Conservation (phyloP, 2,888 invertebrate genomes). For the Plusia festucae region DNA sequence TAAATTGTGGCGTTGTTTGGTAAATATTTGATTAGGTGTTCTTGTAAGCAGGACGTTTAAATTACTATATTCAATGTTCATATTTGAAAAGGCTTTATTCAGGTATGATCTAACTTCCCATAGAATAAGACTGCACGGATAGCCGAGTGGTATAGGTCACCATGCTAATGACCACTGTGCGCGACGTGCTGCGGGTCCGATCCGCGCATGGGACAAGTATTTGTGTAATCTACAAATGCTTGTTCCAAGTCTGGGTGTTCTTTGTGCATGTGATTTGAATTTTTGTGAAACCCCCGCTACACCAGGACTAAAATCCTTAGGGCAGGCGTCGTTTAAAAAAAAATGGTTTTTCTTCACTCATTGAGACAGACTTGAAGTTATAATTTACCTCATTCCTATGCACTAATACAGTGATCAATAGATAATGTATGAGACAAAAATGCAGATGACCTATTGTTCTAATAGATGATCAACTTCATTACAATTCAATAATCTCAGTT, state of each 20-base stretch:
- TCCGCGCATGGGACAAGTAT: no score
- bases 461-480: constrained; percentile 39
- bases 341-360: not conserved
- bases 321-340: no score
- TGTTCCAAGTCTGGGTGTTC: no score
- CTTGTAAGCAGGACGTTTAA: constrained; percentile 24
- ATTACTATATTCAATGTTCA: not conserved
- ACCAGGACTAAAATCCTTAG: no score
- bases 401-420: constrained; percentile 28
- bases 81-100: no score
- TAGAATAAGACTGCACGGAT: no score
- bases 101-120: no score
- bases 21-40: constrained; percentile 34
- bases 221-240: no score
- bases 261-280: no score
- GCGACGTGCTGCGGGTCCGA: not conserved
- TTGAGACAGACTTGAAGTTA: not conserved
- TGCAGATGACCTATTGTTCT: constrained; percentile 47
- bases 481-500: constrained; percentile 33
- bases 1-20: constrained; percentile 36
- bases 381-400: constrained; percentile 7
- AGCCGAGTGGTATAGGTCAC: no score
- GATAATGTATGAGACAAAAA: constrained; percentile 33
- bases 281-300: no score
- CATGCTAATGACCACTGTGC: no score